Base-by-base conservation (phyloP, 1,140 invertebrate species). In the Caenorhabditis inopinata region DNA sequence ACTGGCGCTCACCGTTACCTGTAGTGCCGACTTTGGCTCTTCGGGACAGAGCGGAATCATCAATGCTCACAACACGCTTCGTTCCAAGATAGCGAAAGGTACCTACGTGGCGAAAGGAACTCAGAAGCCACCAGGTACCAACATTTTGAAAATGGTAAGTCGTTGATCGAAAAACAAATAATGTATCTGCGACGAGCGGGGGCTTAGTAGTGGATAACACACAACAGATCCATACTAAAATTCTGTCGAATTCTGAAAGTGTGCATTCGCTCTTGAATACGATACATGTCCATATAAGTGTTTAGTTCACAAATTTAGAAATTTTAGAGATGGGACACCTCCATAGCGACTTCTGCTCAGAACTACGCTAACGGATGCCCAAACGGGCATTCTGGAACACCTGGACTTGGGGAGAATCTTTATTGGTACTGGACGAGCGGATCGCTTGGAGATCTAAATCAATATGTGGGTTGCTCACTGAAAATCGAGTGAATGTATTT, bases 391-490 rank as follows among this genome's bases (percentile, higher is more conserved):
- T 79, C 78, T 35, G 42, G 47, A 47, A 21, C 32, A 16, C 1
- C 23, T 12, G 78, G 78, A 14, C 29, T 58, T 11, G 78, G 78
- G 38, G 78, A 79, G 47, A 79, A 79, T 62, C 29, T 78, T 21
- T 78, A 78, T 38, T 48, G 58, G 58, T 48, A 45, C 27, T 74
- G 58, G 38, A 46, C 68, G n/a, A 23, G n/a, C 38, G 47, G 27
- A 74, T 35, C 78, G 0, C 29, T 74, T 14, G 23, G 78, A 38
- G 45, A 73, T 14, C 58, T 51, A 1, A 38, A 46, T 38, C 58
- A 68, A 68, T 68, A 62, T 35, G 53, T 62, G n/a, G 29, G 68
- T 11, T 23, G 62, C 5, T 16, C 14, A 42, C n/a, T n/a, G n/a
- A n/a, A n/a, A n/a, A n/a, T n/a, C n/a, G n/a, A n/a, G n/a, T n/a